Evolutionary conservation across 1,140 invertebrate species (phyloP), one percentile per base, ranked within the genome.

Genomic region (Plodia interpunctella): DNA sequence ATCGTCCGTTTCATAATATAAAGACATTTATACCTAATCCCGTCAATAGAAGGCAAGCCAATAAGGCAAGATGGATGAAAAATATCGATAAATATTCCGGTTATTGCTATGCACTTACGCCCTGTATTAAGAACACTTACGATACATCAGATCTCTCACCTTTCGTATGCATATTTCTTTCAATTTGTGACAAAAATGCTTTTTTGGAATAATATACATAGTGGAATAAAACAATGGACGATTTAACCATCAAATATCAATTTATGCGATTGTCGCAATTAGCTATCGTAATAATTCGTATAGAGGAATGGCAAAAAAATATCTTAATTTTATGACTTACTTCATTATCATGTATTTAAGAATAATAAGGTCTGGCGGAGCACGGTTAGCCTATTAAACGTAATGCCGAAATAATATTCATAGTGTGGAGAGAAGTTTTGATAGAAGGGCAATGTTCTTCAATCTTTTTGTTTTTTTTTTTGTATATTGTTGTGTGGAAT

Each of bases 11-110:
- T 17, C 9, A 44, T 15, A 44, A 15, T 10, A 44, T 15, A 44
- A 2, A 4, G 38, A 15, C 15, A 44, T 1, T 10, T 44, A 44
- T 44, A 44, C 38, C 38, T 44, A 44, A 17, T 15, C 38, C 38
- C 38, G n/a, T 15, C 38, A 44, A 10, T 15, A 44, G 38, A 49
- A 51, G 56, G 56, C 56, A 57, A 57, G 56, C 56, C 55, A 28
- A 15, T 32, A 50, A 51, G 56, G 56, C 56, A 57, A 57, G 56
- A 57, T 49, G 11, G 2, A n/a, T 56, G 17, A 25, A 15, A 32
- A 57, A 49, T 35, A 9, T 44, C 6, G 13, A 44, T 15, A 44
- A 44, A 44, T 15, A 44, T 44, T 44, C 5, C 38, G 38, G 5
- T 15, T 44, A 15, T 32, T 9, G 5, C 38, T 15, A 35, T 13